Conservation (phyloP, 2,888 invertebrate species). For the Bruchidius siliquastri region DNA sequence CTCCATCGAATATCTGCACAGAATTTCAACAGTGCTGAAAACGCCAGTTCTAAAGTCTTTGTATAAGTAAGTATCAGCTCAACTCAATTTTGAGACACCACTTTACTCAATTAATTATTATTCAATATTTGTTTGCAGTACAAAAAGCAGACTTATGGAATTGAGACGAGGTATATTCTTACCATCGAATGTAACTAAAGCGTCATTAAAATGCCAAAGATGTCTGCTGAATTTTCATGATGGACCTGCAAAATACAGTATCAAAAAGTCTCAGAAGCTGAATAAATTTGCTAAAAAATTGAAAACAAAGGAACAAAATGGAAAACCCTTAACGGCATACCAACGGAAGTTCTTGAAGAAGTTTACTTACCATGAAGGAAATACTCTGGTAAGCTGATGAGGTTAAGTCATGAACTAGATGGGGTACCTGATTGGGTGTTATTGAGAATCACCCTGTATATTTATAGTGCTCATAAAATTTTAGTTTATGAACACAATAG, state of each 20-base stretch:
- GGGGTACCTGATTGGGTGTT: too few species aligned
- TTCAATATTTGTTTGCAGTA: slow-evolving; percentile 7
- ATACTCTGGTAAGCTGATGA: slow-evolving; percentile 16
- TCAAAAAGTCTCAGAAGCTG: slow-evolving; percentile 12
- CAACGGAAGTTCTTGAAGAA: slow-evolving; percentile 16
- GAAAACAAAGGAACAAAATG: slow-evolving; percentile 9
- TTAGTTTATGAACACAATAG: too few species aligned
- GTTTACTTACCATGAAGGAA: slow-evolving; percentile 13
- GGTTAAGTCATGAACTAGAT: too few species aligned
- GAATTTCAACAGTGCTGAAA: slow-evolving; percentile 13
- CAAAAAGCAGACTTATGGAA: slow-evolving; percentile 18
- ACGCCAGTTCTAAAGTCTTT: slow-evolving; percentile 16
- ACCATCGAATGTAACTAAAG: slow-evolving; percentile 11
- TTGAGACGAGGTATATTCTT: slow-evolving; percentile 12
- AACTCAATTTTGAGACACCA: too few species aligned
- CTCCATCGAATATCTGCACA: slow-evolving; percentile 16
- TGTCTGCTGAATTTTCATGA: slow-evolving; percentile 17
- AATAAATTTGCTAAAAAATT: slow-evolving; percentile 18
- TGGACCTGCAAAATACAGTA: slow-evolving; percentile 18
- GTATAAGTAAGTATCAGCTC: slow-evolving; percentile 16
- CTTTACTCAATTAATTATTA: neutral
- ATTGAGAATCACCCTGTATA: too few species aligned
- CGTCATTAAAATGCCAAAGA: slow-evolving; percentile 15
- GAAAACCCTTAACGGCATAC: slow-evolving; percentile 15
- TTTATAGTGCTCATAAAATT: too few species aligned